Evolutionary conservation across 2,888 invertebrate genomes (phyloP).

Genomic region (Xanthia icteritia): DNA sequence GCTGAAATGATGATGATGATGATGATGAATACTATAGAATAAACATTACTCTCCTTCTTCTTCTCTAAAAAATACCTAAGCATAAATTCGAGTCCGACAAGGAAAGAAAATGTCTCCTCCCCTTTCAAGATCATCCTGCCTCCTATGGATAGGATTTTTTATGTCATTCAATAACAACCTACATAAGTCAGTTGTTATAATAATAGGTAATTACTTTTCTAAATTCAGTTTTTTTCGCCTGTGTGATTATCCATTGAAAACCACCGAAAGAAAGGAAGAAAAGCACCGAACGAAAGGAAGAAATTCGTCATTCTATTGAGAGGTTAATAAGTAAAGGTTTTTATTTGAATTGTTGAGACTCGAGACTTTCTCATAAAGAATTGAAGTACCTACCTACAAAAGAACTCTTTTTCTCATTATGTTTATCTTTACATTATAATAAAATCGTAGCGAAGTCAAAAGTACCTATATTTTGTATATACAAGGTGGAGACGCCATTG

Average conservation of each 20-base stretch:
- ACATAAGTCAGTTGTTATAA: neutral
- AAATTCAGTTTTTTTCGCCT: neutral
- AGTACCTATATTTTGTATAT: too few species aligned
- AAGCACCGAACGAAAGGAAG: neutral
- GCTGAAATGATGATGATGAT: too few species aligned
- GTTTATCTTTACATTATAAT: too few species aligned
- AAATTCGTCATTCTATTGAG: constrained; percentile 4
- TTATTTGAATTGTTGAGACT: constrained; percentile 8
- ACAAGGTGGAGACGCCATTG: too few species aligned
- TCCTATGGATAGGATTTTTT: neutral
- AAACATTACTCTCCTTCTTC: neutral
- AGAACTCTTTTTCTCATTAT: constrained; percentile 20
- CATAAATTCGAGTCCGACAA: neutral
- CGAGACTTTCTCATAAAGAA: constrained; percentile 21
- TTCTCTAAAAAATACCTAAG: too few species aligned
- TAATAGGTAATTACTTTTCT: neutral
- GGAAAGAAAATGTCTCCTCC: neutral
- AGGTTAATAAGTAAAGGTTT: constrained; percentile 8
- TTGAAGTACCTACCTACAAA: constrained; percentile 17
- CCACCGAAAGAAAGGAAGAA: neutral
- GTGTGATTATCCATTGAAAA: neutral
- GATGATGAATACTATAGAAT: neutral
- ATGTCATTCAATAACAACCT: neutral
- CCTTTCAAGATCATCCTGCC: neutral
- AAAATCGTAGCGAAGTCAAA: too few species aligned